Base-by-base conservation (phyloP, 2,797 vertebrate genomes). In the Etheostoma perlongum region DNA sequence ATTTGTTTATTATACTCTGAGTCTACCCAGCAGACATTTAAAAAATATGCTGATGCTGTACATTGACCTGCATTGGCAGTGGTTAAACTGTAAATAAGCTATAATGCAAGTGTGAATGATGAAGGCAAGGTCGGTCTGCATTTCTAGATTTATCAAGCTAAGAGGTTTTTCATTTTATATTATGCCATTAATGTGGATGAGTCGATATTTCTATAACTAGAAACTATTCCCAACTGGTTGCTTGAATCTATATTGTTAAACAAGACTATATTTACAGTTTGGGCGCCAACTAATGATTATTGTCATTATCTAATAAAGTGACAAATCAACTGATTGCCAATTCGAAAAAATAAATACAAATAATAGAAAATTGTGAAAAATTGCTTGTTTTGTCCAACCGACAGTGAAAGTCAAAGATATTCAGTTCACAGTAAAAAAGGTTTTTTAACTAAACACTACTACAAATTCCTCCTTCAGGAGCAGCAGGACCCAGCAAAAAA, bases 101-200 rank as follows among this genome's bases (percentile, higher is more conserved):
- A 46, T 25, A 61, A 12, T 27, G 13, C 44, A 54, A 33, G n/a
- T 51, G 68, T 75, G 25, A 53, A 58, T 63, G 30, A 72, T 51
- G 23, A 72, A 59, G 54, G 48, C 19, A 52, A 40, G 27, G 36
- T 66, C 46, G 7, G 49, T 42, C 10, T 66, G 55, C 12, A 66
- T 42, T 61, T 14, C n/a, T 7, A 1, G 67, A 33, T 47, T 51
- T 67, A 71, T 19, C 15, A 46, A 57, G 44, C 44, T 36, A 19
- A 63, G 25, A 64, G 46, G 15, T 51, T 68, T 67, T 73, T 53
- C 54, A 65, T 42, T 59, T 12, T 23, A 4, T 21, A 44, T 19
- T 11, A 60, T 64, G 4, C 42, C 14, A 49, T 61, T 80, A 33
- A 66, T 55, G 13, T 33, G 23, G 61, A 61, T 42, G 33, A 53